phyloP scores from a whole-genome alignment of 2,888 invertebrate genomes.

The Callinectes sapidus region DNA sequence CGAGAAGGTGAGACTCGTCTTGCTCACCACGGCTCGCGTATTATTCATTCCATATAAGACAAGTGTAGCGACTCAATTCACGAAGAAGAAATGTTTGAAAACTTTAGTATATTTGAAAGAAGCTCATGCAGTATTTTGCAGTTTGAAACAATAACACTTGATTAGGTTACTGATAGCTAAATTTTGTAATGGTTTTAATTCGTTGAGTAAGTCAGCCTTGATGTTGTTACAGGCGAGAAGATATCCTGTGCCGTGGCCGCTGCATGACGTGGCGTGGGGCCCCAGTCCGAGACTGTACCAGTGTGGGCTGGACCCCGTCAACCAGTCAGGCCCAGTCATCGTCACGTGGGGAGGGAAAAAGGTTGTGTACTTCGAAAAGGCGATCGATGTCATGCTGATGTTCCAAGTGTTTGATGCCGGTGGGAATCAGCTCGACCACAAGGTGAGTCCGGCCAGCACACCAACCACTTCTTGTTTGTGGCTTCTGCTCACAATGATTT shows the following conservation, averaged over 20 bases:
- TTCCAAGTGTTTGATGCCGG: conserved; percentile 72
- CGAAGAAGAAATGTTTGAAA: neutral
- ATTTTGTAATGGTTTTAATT: neutral
- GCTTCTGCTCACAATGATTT: neutral
- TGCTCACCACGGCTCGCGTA: neutral
- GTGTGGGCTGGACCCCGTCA: conserved; percentile 74
- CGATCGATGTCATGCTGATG: conserved; percentile 71
- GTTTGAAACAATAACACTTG: neutral
- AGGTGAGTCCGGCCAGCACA: conserved; percentile 51
- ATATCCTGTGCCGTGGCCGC: conserved; percentile 72
- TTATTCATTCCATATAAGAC: neutral
- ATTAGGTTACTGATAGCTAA: neutral
- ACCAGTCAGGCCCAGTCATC: conserved; percentile 74
- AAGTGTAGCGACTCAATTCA: neutral
- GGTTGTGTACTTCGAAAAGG: conserved; percentile 73
- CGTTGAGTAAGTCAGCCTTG: conserved; percentile 11
- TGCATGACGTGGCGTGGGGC: conserved; percentile 75
- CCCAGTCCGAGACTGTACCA: conserved; percentile 74
- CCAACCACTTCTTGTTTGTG: neutral
- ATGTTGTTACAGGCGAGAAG: conserved; percentile 50
- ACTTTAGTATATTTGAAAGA: neutral
- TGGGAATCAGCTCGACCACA: conserved; percentile 66
- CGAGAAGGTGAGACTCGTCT: conserved; percentile 59
- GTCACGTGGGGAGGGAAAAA: conserved; percentile 74
- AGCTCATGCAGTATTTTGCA: neutral